Conservation (phyloP, 2,888 invertebrate species). For the Brachynemurus nebulosus region DNA sequence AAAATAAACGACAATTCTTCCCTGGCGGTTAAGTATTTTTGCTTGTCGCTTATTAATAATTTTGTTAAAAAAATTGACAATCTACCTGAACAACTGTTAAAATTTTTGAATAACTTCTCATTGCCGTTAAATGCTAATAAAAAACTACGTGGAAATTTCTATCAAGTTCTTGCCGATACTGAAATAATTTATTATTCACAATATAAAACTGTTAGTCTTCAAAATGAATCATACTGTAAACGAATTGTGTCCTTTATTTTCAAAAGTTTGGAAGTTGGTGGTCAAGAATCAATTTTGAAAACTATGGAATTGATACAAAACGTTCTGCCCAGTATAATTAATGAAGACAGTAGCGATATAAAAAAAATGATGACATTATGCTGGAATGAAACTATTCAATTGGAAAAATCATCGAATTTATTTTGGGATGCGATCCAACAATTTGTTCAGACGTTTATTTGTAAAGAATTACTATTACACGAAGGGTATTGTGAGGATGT, state of each 20-base stretch:
- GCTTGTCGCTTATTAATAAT: no score
- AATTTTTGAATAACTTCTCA: no score
- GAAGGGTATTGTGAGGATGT: conserved; percentile 6
- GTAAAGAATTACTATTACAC: conserved; percentile 6
- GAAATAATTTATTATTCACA: no score
- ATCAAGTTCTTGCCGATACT: no score
- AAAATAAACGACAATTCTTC: no score
- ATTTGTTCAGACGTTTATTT: conserved; percentile 29
- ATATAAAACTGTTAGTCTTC: no score
- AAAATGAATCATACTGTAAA: neutral
- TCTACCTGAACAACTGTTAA: no score
- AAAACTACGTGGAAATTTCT: no score
- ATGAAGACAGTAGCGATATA: neutral
- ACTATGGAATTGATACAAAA: neutral
- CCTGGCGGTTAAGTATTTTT: no score
- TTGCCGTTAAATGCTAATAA: no score
- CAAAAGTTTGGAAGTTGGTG: neutral
- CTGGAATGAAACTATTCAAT: neutral
- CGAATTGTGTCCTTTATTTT: neutral
- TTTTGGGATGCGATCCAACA: conserved; percentile 32
- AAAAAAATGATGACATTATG: neutral
- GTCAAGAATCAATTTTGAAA: neutral
- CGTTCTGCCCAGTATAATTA: neutral
- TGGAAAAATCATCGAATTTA: conserved; percentile 35
- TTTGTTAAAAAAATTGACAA: no score